These are phyloP conservation scores for Nephotettix cincticeps DNA, from an alignment of 1,140 invertebrate genomes.

Conservation along the genomic window DNA sequence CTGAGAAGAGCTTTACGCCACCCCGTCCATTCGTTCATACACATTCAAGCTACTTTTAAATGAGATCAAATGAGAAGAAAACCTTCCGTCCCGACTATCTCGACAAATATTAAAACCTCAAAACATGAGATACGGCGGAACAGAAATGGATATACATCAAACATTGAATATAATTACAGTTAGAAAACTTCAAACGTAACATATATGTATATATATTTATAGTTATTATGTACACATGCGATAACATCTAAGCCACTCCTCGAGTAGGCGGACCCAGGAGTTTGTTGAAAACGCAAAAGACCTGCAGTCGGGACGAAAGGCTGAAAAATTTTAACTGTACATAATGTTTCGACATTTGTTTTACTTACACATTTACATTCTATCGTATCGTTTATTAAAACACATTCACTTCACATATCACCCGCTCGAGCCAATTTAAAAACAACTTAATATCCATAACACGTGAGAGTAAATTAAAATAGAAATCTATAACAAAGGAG, in stretches of 20 bases:
- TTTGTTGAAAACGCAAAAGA: background rate
- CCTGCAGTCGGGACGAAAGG: background rate
- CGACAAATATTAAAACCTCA: background rate
- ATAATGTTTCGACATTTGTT: background rate
- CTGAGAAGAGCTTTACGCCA: background rate
- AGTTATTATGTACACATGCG: background rate
- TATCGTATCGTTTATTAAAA: background rate
- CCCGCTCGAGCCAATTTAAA: background rate
- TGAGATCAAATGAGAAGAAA: constrained; percentile 9
- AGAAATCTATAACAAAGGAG: background rate
- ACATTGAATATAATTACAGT: constrained; percentile 4
- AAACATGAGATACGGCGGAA: background rate
- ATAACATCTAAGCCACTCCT: no score
- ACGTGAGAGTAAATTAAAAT: background rate
- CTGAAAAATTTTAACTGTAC: background rate
- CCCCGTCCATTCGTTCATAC: background rate
- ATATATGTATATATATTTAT: background rate
- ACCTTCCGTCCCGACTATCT: background rate
- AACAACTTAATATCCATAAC: background rate
- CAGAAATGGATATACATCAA: background rate
- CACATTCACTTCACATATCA: background rate
- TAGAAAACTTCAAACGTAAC: background rate
- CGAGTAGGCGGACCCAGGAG: background rate
- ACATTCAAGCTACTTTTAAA: constrained; percentile 4
- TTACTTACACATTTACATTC: constrained; percentile 6